These are phyloP conservation scores for Plusia festucae DNA, from an alignment of 2,888 invertebrate genomes.

Conservation along the genomic window DNA sequence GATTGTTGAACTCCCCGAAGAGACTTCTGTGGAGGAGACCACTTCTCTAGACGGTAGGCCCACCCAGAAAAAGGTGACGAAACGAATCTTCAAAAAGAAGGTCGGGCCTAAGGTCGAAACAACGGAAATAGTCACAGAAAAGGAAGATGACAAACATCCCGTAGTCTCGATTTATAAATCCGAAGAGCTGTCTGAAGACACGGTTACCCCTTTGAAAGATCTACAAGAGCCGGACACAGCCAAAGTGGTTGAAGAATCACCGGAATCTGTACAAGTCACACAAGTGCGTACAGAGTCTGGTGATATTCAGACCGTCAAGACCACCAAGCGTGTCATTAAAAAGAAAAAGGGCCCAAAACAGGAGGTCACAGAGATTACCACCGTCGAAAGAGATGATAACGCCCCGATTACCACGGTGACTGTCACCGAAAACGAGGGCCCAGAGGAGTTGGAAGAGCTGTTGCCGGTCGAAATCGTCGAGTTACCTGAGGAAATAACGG, in stretches of 20 bases:
- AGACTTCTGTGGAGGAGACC: slow-evolving; percentile 12
- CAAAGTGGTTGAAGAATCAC: slow-evolving; percentile 9
- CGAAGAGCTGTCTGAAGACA: slow-evolving; percentile 14
- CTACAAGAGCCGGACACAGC: slow-evolving; percentile 28
- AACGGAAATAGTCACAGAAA: slow-evolving; percentile 68
- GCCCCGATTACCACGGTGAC: slow-evolving; percentile 15
- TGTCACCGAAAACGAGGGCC: slow-evolving; percentile 10
- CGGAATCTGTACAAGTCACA: slow-evolving; percentile 15
- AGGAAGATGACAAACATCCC: slow-evolving; percentile 55
- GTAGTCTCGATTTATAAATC: slow-evolving; percentile 15
- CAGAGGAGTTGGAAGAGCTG: not conserved
- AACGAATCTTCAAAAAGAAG: slow-evolving; percentile 66
- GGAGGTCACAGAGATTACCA: slow-evolving; percentile 19
- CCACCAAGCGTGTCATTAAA: slow-evolving; percentile 61
- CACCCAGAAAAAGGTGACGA: slow-evolving; percentile 62
- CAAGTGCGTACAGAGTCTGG: slow-evolving; percentile 18
- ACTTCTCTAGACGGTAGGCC: slow-evolving; percentile 54
- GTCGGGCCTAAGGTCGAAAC: slow-evolving; percentile 70
- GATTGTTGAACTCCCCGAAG: slow-evolving; percentile 22
- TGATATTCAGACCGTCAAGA: slow-evolving; percentile 17
- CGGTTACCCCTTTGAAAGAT: slow-evolving; percentile 7
- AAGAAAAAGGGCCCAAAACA: slow-evolving; percentile 15
- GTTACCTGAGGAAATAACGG: slow-evolving; percentile 15
- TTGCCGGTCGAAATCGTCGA: slow-evolving; percentile 3
- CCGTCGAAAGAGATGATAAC: slow-evolving; percentile 16